Base-by-base conservation (phyloP, 2,797 vertebrate species). In the Fistularia tabacaria region DNA sequence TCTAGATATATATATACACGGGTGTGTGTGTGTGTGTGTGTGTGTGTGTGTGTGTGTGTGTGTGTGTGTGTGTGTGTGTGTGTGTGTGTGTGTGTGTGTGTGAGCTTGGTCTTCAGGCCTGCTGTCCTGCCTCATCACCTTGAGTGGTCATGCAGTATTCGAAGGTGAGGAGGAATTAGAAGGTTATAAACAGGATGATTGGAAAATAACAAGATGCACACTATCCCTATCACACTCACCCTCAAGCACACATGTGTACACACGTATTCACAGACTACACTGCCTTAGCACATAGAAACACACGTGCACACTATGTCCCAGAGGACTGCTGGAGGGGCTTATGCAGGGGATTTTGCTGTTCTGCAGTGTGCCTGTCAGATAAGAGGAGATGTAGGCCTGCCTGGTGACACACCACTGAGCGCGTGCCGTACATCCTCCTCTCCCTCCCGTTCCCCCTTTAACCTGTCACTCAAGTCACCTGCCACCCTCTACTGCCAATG, bases 311-410 rank as follows among this genome's bases (percentile, higher is more conserved):
- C 25, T 1, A 6, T 36, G 53, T 83, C 85, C 76, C 76, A 64
- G 59, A 69, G 76, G 83, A 70, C 62, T 57, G 81, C 84, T 87
- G 7, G 54, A 66, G 79, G 79, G 84, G 81, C 80, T 88, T 84
- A 86, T 73, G 52, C 68, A 57, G 73, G 71, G 83, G 85, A 86
- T 86, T 87, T 84, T 71, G 79, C 77, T 76, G 80, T 81, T 86
- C 82, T 81, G 81, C 83, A 74, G 85, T 88, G 88, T 85, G 82
- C 75, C 77, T 85, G 85, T 80, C 79, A 85, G 88, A 88, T 88
- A 89, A 87, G 81, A 64, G 73, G 64, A 76, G 69, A 69, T 38
- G 47, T 71, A 49, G 74, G 62, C 68, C 73, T 76, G 82, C 71
- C 77, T 80, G 73, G 69, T 79, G 7, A 83, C 76, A 84, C 48